These are phyloP conservation scores for Indicator indicator DNA, from an alignment of 2,113 vertebrate genomes.

Conservation along the genomic window DNA sequence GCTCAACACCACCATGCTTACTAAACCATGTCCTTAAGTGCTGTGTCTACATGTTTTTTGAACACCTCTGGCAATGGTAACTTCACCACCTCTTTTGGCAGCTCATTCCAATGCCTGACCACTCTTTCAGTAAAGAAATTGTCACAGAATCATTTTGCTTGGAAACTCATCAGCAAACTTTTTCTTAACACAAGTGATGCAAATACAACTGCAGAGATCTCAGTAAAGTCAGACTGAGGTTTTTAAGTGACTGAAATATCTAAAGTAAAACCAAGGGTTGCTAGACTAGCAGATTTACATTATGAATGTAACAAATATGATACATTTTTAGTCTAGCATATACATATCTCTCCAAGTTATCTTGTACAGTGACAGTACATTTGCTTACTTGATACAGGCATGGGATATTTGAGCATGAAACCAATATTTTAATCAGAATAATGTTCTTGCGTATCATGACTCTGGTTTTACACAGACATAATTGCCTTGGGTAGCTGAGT, in stretches of 20 bases:
- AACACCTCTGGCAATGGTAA: neutral
- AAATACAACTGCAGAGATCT: too few relatives aligned
- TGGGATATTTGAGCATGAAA: neutral
- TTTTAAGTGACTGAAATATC: too few relatives aligned
- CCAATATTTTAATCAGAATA: neutral
- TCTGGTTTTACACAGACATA: neutral
- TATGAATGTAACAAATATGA: neutral
- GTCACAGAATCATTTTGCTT: too few relatives aligned
- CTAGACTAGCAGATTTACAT: too few relatives aligned
- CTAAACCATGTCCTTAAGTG: neutral
- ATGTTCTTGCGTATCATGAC: neutral
- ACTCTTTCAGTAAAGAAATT: neutral
- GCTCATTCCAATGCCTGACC: neutral
- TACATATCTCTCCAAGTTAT: neutral
- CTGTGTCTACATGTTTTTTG: neutral
- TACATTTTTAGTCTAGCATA: accelerated
- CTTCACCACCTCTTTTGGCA: neutral
- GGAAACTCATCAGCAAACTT: too few relatives aligned
- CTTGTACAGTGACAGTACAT: neutral
- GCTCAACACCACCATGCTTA: neutral
- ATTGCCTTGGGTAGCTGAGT: neutral
- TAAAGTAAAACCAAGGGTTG: too few relatives aligned
- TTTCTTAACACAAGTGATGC: too few relatives aligned
- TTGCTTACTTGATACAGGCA: neutral
- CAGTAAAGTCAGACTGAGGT: too few relatives aligned